These are phyloP conservation scores for Athripsodes cinereus DNA, from an alignment of 2,888 invertebrate species.

Conservation along the genomic window DNA sequence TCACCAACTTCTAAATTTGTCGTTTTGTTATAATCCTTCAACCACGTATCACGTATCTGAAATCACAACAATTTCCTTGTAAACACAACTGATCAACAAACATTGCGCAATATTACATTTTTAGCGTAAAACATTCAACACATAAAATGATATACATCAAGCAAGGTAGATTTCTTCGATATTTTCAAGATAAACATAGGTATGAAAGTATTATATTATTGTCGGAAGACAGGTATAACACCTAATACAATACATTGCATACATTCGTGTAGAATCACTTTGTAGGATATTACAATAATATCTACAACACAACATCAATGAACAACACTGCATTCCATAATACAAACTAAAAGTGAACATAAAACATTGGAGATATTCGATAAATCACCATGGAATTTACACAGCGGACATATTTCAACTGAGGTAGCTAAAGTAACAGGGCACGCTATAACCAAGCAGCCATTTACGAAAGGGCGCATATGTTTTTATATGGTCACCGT, in stretches of 20 bases:
- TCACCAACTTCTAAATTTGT: not conserved
- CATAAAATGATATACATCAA: too few relatives aligned
- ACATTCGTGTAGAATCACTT: not conserved
- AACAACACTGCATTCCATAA: not conserved
- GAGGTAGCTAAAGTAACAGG: constrained; percentile 18
- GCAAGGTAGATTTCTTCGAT: not conserved
- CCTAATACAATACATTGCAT: too few relatives aligned
- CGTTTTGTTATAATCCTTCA: constrained; percentile 3
- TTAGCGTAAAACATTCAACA: not conserved
- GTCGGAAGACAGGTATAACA: too few relatives aligned
- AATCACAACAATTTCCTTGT: constrained; percentile 16
- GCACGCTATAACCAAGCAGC: constrained; percentile 18
- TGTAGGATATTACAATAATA: not conserved
- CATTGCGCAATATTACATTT: not conserved
- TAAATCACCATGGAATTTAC: constrained; percentile 20
- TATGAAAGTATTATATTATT: too few relatives aligned
- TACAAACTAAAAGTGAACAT: not conserved
- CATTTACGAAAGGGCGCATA: constrained; percentile 23
- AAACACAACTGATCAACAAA: not conserved
- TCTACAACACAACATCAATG: constrained; percentile 1
- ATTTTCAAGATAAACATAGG: not conserved
- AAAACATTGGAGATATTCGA: constrained; percentile 11
- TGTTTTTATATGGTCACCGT: constrained; percentile 16
- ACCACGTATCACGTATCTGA: constrained; percentile 16
- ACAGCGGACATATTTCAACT: constrained; percentile 23